phyloP scores from a whole-genome alignment of 2,113 vertebrate species.

The Romanogobio albipinnatus region DNA sequence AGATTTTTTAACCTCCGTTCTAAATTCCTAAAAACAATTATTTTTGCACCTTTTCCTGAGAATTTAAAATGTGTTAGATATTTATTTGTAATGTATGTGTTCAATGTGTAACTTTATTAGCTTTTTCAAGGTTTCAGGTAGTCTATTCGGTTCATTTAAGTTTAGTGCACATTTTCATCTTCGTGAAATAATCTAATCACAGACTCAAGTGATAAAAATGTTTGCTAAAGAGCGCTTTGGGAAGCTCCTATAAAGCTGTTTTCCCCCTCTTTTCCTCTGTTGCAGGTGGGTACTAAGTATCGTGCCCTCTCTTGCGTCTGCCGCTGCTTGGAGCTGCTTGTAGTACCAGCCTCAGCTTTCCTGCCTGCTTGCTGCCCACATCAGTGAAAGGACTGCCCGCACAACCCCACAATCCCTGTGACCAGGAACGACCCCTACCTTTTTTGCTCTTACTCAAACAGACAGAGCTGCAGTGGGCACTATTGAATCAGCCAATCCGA shows the following conservation, averaged over 20 bases:
- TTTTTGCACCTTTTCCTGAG: neutral
- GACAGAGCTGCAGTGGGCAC: slow-evolving; percentile 11
- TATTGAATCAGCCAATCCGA: slow-evolving; percentile 13
- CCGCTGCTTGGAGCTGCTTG: slow-evolving; percentile 82
- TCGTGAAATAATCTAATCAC: neutral
- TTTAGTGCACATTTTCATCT: neutral
- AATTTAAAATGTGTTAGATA: neutral
- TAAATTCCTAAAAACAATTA: neutral
- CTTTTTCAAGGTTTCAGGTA: neutral
- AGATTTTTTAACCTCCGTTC: neutral
- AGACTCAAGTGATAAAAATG: neutral
- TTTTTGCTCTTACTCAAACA: neutral
- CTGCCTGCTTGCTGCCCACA: slow-evolving; percentile 59
- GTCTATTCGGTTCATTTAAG: neutral
- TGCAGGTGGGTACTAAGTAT: slow-evolving; percentile 68
- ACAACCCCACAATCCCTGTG: slow-evolving; percentile 31
- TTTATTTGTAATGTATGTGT: neutral
- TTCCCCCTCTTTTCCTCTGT: slow-evolving; percentile 30
- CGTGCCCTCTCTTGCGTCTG: slow-evolving; percentile 80
- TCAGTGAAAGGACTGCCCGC: slow-evolving; percentile 29
- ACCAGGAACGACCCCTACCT: slow-evolving; percentile 13
- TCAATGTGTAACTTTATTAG: no score
- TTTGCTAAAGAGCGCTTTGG: neutral
- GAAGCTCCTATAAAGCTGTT: neutral
- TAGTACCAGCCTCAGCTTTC: slow-evolving; percentile 75